Evolutionary conservation across 2,113 vertebrate genomes (phyloP).

Genomic region (Panurus biarmicus): DNA sequence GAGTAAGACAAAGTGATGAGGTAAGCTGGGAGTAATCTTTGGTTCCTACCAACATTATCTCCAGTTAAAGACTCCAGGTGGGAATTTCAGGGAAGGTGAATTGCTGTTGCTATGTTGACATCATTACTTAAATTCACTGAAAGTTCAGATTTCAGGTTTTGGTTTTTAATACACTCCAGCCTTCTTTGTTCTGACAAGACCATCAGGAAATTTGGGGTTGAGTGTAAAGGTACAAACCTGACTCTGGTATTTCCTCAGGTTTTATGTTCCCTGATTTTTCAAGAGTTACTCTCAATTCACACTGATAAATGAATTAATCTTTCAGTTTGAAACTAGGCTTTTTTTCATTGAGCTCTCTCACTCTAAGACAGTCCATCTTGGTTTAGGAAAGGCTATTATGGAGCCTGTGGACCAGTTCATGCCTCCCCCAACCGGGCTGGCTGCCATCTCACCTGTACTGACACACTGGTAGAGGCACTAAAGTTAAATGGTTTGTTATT

Average conservation of each 20-base stretch:
- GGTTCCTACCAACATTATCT: neutral
- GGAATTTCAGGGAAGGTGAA: neutral
- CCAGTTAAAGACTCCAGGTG: neutral
- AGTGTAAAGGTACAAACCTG: neutral
- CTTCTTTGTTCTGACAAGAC: neutral
- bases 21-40: neutral
- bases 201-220: neutral
- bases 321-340: neutral
- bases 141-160: neutral
- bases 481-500: neutral
- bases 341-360: neutral
- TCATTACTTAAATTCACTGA: neutral
- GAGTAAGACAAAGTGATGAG: neutral
- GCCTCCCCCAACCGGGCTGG: neutral
- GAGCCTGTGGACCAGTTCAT: neutral
- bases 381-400: neutral
- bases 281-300: neutral
- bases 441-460: neutral
- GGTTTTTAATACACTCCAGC: neutral
- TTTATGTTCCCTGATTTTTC: neutral
- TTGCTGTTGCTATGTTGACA: neutral
- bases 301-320: neutral
- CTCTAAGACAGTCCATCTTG: neutral
- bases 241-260: neutral
- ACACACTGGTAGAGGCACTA: neutral